These are phyloP conservation scores for Choloepus didactylus DNA, from an alignment of 2,797 vertebrate species.

Conservation along the genomic window DNA sequence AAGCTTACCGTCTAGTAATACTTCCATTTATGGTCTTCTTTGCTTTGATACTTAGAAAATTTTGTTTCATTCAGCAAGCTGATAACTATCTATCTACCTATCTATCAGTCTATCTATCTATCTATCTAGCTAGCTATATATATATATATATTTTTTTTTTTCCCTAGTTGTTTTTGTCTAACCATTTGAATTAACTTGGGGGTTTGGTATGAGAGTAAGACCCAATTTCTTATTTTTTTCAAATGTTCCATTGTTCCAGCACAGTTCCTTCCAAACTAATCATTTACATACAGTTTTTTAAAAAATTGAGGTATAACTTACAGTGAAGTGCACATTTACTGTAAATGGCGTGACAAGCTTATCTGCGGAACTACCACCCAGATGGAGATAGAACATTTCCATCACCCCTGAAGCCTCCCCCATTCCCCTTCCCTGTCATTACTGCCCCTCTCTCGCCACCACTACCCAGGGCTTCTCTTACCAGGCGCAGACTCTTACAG, in stretches of 20 bases:
- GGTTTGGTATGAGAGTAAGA: too few relatives aligned
- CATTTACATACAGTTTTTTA: not conserved
- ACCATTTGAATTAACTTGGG: too few relatives aligned
- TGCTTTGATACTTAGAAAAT: not conserved
- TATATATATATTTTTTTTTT: not conserved
- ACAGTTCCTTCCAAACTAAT: not conserved
- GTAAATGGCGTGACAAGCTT: not conserved
- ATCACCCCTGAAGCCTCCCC: fast-evolving
- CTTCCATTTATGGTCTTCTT: not conserved
- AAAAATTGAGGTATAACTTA: not conserved
- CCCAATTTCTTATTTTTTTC: too few relatives aligned
- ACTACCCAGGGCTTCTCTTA: not conserved
- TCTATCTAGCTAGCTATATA: not conserved
- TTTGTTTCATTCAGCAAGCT: not conserved
- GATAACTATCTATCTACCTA: not conserved
- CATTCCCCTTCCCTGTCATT: not conserved
- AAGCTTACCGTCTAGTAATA: too few relatives aligned
- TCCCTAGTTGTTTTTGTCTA: too few relatives aligned
- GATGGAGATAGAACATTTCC: not conserved
- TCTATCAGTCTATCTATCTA: not conserved
- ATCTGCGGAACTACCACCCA: not conserved
- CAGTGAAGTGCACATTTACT: not conserved
- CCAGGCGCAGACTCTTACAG: not conserved
- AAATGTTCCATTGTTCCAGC: not conserved
- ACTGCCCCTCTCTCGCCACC: too few relatives aligned